Evolutionary conservation across 2,113 vertebrate genomes (phyloP), one percentile per base, ranked within the genome.

Genomic region (Cyrtonyx montezumae): DNA sequence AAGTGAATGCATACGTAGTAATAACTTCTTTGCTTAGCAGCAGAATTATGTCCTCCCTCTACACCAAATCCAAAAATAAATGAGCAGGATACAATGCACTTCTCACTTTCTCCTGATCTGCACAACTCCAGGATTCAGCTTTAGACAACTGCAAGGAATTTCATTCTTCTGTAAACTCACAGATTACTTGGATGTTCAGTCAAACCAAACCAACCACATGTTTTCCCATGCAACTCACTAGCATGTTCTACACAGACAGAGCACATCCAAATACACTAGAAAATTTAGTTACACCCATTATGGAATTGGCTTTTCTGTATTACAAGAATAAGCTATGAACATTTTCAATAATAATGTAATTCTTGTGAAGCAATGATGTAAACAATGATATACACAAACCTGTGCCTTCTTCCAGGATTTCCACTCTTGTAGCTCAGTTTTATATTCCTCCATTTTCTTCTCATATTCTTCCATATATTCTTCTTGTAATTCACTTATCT

Each of bases 341-440:
- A 69, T 2, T 56, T 43, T n/a, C 20, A 74, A 21, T 42, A 84
- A 26, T 45, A 30, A 19, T 13, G 63, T 43, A 46, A 18, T 77
- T 85, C 58, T 37, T 21, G 7, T 55, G 16, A 79, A 79, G 85
- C 3, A 77, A 37, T 11, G 1, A 36, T n/a, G 77, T 20, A 75
- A 77, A 85, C 3, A 80, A 42, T 13, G 1, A n/a, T 34, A 80
- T 20, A 74, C 34, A 78, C 96, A 66, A 79, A 99, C 99, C 97
- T 98, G 98, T 68, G 97, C 95, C 84, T 95, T 99, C 94, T 91
- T 98, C 98, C 99, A 99, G 51, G 97, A 93, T 79, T 98, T 99
- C 99, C 99, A 99, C 42, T 98, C 97, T 70, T 98, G 98, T 67
- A 98, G 95, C 14, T 96, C 97, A 42, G 65, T 88, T 91, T 97